These are phyloP conservation scores for Manis javanica DNA, from an alignment of 2,797 vertebrate genomes.

Conservation along the genomic window DNA sequence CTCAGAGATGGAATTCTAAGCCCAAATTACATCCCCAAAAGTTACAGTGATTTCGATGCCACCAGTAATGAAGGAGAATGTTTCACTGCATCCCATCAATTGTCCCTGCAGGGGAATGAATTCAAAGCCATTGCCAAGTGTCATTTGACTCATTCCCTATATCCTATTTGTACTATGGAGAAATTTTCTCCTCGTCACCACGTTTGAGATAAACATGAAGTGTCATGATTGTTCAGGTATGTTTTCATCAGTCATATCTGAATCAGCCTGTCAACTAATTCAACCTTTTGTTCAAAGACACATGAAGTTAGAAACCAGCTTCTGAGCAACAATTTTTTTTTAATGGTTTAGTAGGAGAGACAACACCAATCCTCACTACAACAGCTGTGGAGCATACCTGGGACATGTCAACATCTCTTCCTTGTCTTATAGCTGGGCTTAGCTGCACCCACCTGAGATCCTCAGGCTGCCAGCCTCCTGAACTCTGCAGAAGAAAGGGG, in stretches of 20 bases:
- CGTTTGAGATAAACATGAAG: not conserved
- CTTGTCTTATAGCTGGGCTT: not conserved
- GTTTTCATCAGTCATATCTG: not conserved
- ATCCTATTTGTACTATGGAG: not conserved
- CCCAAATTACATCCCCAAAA: constrained; percentile 28
- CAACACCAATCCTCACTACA: not conserved
- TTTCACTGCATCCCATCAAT: not conserved
- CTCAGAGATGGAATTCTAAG: constrained; percentile 27
- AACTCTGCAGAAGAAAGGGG: not conserved
- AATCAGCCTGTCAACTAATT: constrained; percentile 9
- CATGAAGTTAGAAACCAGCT: constrained; percentile 47
- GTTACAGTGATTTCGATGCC: not conserved
- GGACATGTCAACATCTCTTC: not conserved
- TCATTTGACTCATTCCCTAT: constrained; percentile 22
- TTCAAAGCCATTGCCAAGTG: constrained; percentile 41
- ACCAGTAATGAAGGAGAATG: not conserved
- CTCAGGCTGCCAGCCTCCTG: not conserved
- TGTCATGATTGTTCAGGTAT: not conserved
- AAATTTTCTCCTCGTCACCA: not conserved
- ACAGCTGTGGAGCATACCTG: not conserved
- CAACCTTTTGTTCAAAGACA: constrained; percentile 42
- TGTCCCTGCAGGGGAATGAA: not conserved
- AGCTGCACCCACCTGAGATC: not conserved
- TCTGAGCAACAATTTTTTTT: not conserved
- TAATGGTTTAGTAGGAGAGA: not conserved